phyloP scores from a whole-genome alignment of 2,113 vertebrate species.

The Anthoscopus minutus region DNA sequence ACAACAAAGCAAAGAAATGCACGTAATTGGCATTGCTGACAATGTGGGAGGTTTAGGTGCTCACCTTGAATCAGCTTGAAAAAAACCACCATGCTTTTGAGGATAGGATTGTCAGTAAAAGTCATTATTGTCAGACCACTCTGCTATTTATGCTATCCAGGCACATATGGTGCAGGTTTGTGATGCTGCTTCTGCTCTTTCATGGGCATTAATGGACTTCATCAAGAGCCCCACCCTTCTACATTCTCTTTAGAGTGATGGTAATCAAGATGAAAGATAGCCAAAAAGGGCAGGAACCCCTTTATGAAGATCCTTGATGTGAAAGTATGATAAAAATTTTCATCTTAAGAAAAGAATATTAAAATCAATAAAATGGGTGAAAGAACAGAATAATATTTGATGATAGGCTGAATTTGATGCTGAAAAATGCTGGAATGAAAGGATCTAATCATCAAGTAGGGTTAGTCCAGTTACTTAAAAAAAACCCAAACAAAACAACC shows the following conservation, averaged over 20 bases:
- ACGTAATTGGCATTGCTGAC: background rate
- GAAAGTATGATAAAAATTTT: background rate
- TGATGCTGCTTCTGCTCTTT: background rate
- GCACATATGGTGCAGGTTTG: background rate
- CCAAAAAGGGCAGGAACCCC: background rate
- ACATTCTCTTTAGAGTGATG: background rate
- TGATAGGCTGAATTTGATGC: background rate
- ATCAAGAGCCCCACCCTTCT: background rate
- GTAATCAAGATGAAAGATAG: background rate
- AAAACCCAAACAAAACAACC: too few relatives aligned
- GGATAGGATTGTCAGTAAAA: background rate
- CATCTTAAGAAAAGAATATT: background rate
- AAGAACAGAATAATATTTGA: background rate
- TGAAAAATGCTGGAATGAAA: background rate
- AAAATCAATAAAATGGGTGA: background rate
- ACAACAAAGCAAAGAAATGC: background rate
- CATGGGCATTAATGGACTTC: background rate
- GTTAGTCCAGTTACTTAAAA: background rate
- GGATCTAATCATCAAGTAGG: background rate
- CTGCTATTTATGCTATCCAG: background rate
- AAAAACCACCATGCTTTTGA: background rate
- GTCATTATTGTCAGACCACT: background rate
- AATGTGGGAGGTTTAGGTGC: background rate
- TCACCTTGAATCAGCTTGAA: background rate
- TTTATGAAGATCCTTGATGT: background rate